These are phyloP conservation scores for Campylorhamphus procurvoides DNA, from an alignment of 2,113 vertebrate genomes.

Conservation along the genomic window DNA sequence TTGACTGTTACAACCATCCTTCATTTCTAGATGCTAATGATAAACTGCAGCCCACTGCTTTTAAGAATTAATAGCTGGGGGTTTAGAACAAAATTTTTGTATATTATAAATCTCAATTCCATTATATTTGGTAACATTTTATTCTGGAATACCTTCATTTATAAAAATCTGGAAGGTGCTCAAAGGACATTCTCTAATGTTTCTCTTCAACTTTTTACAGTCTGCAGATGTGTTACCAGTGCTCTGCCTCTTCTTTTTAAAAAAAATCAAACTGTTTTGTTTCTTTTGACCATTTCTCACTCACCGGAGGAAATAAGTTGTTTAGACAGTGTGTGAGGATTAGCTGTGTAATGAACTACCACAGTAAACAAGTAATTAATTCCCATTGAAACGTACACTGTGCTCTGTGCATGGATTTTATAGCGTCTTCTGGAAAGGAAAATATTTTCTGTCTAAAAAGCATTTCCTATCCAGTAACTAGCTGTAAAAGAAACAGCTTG, in stretches of 20 bases:
- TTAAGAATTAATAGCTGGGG: slow-evolving; percentile 31
- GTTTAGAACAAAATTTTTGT: neutral
- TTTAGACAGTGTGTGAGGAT: neutral
- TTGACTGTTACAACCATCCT: neutral
- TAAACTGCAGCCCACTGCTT: slow-evolving; percentile 11
- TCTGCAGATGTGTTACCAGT: neutral
- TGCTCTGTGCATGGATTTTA: neutral
- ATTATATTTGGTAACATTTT: neutral
- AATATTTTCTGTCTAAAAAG: slow-evolving; percentile 40
- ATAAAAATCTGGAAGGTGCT: neutral
- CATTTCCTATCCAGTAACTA: slow-evolving; percentile 28
- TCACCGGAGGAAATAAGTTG: neutral
- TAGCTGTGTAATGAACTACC: neutral
- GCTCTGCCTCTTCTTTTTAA: neutral
- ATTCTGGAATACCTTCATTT: neutral
- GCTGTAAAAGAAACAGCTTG: slow-evolving; percentile 30
- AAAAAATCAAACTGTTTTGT: neutral
- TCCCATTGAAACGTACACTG: neutral
- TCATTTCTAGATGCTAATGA: slow-evolving; percentile 20
- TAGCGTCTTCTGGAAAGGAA: slow-evolving; percentile 36
- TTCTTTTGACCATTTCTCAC: neutral
- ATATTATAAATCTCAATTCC: neutral
- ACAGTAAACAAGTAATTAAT: slow-evolving; percentile 40
- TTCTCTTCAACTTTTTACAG: neutral
- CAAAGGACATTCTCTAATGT: neutral